These are phyloP conservation scores for Dryococelus australis DNA, from an alignment of 2,888 invertebrate species.

Conservation along the genomic window DNA sequence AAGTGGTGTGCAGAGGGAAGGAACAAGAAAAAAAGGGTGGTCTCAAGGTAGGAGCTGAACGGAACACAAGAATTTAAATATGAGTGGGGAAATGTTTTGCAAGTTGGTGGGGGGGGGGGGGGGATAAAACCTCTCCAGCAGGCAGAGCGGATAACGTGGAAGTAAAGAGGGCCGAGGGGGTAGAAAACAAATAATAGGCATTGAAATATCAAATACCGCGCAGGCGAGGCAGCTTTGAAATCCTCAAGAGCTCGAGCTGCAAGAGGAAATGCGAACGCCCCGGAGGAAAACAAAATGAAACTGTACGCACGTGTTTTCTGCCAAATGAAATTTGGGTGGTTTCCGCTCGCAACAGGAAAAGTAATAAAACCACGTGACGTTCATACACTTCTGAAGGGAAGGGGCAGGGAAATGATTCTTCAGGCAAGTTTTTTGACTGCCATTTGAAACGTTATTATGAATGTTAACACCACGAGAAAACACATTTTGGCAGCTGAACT, in stretches of 20 bases:
- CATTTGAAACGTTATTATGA: too few relatives aligned
- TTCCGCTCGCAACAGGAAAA: background rate
- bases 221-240: background rate
- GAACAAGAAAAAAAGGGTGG: background rate
- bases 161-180: background rate
- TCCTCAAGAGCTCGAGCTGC: background rate
- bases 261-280: background rate
- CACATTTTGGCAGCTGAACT: too few relatives aligned
- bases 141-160: slow-evolving; percentile 1
- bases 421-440: too few relatives aligned
- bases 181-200: background rate
- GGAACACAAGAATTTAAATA: background rate
- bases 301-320: background rate
- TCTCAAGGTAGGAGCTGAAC: background rate
- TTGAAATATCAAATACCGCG: slow-evolving; percentile 1
- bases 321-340: background rate
- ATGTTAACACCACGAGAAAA: too few relatives aligned
- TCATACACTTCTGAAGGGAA: too few relatives aligned
- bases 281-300: background rate
- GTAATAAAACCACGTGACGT: background rate
- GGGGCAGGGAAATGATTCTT: too few relatives aligned
- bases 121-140: background rate
- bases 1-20: background rate
- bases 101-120: too few relatives aligned
- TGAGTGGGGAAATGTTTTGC: background rate